Evolutionary conservation across 2,797 vertebrate species (phyloP).

Genomic region (Sebastes wilsoni): DNA sequence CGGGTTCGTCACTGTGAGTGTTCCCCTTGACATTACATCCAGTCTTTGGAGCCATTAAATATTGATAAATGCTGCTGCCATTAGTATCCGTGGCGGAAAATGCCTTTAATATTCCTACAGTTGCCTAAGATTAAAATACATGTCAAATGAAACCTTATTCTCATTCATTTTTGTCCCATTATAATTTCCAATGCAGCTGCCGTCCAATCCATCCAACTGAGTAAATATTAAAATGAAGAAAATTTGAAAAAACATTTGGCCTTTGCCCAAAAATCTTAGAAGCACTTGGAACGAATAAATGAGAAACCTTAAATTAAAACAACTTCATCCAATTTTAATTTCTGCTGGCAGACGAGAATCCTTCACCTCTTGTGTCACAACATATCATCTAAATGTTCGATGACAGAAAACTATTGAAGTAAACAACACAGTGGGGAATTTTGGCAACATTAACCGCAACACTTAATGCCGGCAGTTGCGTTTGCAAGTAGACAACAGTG

Average conservation of each 20-base stretch:
- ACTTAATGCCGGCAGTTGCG: not conserved
- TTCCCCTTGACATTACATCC: not conserved
- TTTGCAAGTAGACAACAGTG: not conserved
- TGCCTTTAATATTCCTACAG: too few relatives aligned
- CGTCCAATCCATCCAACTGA: not conserved
- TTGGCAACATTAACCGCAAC: not conserved
- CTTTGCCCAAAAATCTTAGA: not conserved
- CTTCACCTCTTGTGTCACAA: not conserved
- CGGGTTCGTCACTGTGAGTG: not conserved
- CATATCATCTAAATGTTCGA: constrained; percentile 3
- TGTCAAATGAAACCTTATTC: not conserved
- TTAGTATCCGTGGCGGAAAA: not conserved
- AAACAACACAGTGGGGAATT: constrained; percentile 13
- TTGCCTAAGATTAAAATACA: not conserved
- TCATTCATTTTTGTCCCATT: not conserved
- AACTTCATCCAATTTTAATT: constrained; percentile 10
- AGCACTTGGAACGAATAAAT: not conserved
- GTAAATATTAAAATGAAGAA: not conserved
- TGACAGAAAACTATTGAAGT: constrained; percentile 21
- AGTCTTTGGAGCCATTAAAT: not conserved
- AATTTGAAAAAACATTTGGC: not conserved
- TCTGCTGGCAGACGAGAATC: not conserved
- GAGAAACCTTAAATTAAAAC: not conserved
- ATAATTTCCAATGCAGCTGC: not conserved
- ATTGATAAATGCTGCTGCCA: not conserved